phyloP scores from a whole-genome alignment of 2,797 vertebrate species.

The Anguilla megastoma region DNA sequence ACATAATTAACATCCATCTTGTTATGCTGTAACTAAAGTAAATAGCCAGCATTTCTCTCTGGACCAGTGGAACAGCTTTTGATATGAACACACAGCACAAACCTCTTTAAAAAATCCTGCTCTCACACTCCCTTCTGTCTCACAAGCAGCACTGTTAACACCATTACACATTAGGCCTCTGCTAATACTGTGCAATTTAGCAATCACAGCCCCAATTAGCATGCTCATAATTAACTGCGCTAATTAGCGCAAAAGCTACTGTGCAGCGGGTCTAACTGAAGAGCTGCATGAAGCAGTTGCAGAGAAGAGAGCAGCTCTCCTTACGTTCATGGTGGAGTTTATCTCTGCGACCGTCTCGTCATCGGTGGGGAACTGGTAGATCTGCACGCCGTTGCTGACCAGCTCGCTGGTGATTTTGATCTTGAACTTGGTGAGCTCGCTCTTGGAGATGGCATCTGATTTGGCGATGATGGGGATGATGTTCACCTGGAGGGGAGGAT shows the following conservation, averaged over 20 bases:
- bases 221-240: not conserved
- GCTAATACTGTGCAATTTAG: not conserved
- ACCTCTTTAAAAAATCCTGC: not conserved
- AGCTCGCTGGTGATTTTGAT: slow-evolving; percentile 83
- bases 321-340: slow-evolving; percentile 83
- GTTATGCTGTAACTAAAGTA: not conserved
- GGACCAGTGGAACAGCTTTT: slow-evolving; percentile 1
- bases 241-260: not conserved
- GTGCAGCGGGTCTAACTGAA: not conserved
- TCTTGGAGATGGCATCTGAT: slow-evolving; percentile 81
- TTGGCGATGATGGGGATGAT: slow-evolving; percentile 84
- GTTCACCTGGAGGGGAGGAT: slow-evolving; percentile 70
- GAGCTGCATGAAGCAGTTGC: not conserved
- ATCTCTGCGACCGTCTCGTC: slow-evolving; percentile 80
- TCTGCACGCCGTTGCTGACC: slow-evolving; percentile 82
- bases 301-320: slow-evolving; percentile 34
- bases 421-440: slow-evolving; percentile 81
- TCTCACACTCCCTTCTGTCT: not conserved
- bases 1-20: not conserved
- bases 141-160: not conserved
- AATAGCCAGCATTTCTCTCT: not conserved
- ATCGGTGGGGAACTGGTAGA: slow-evolving; percentile 82
- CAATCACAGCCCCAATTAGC: not conserved
- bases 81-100: not conserved
- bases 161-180: not conserved